These are phyloP conservation scores for Sebastes trivittatus DNA, from an alignment of 2,797 vertebrate species.

Conservation along the genomic window DNA sequence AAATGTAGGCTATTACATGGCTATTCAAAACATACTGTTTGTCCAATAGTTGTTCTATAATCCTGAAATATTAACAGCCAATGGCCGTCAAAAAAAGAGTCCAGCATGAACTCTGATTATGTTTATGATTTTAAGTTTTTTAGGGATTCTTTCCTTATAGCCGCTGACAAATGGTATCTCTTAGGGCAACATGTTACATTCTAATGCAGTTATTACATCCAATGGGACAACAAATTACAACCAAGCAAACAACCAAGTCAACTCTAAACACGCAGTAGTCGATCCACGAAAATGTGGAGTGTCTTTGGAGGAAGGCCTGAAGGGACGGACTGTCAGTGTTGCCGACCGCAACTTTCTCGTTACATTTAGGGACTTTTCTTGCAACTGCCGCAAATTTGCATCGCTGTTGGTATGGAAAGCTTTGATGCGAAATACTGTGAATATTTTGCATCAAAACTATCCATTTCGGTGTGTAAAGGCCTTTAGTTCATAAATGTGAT, in stretches of 20 bases:
- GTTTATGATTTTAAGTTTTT: background rate
- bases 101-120: no score
- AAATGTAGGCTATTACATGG: no score
- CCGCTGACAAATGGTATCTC: background rate
- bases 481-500: background rate
- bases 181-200: background rate
- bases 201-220: background rate
- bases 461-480: rapidly evolving
- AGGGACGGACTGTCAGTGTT: no score
- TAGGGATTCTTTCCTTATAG: background rate
- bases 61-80: no score
- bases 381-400: rapidly evolving
- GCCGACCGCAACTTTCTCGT: rapidly evolving
- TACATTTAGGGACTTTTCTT: no score
- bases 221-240: background rate
- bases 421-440: no score
- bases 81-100: no score
- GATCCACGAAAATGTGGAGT: background rate
- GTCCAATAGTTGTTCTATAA: no score
- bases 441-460: rapidly evolving
- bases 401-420: rapidly evolving
- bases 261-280: background rate
- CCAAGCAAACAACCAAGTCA: background rate
- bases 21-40: rapidly evolving
- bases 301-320: no score